Percentiles rank a stretch among this genome's conserved stretches.
These are phyloP conservation scores for Macroglossus sobrinus DNA, from an alignment of 2,113 vertebrate species.

Conservation along the genomic window DNA sequence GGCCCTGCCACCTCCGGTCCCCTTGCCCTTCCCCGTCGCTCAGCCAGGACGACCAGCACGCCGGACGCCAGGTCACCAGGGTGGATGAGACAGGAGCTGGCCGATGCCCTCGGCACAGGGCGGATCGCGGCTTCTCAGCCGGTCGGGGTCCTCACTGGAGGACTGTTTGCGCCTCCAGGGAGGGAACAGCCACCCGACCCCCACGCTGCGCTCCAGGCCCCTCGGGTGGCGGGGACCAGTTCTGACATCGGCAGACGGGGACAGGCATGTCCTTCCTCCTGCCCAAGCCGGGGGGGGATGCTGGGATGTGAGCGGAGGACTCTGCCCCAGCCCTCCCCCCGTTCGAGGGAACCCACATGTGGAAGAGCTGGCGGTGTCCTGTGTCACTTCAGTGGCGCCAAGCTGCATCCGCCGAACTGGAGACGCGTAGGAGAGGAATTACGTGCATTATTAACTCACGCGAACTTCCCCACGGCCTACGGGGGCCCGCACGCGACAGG, in stretches of 20 bases:
- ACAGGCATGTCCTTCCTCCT: neutral
- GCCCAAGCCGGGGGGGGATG: neutral
- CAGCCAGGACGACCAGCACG: neutral
- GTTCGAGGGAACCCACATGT: neutral
- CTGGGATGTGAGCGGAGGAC: neutral
- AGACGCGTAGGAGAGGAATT: neutral
- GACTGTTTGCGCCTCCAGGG: too few species aligned
- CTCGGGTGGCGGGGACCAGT: neutral
- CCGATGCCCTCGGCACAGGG: accelerated
- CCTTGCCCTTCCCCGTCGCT: neutral
- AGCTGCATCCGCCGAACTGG: neutral
- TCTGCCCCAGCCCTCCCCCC: neutral
- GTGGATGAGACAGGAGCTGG: accelerated
- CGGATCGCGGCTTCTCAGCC: neutral
- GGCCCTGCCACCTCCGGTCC: neutral
- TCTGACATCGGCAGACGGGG: neutral
- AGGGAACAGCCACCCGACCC: neutral
- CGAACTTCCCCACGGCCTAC: neutral
- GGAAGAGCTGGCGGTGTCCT: neutral
- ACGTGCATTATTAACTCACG: accelerated
- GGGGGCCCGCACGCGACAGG: neutral
- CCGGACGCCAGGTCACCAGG: neutral
- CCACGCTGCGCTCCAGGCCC: neutral
- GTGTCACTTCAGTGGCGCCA: neutral
- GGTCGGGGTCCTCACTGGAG: neutral